phyloP scores from a whole-genome alignment of 1,140 invertebrate species.

The Ganaspis sp. region DNA sequence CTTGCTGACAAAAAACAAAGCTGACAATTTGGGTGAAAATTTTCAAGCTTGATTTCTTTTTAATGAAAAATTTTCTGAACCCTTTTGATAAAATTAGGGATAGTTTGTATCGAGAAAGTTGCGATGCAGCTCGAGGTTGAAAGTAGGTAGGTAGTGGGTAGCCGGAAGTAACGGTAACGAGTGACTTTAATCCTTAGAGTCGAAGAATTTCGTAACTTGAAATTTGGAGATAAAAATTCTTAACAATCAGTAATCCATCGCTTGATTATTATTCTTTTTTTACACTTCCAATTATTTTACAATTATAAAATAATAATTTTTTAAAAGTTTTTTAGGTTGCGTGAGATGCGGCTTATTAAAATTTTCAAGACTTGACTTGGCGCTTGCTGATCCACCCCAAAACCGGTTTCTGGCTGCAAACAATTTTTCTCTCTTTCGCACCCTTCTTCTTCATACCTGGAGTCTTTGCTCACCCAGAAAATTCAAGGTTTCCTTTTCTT shows the following conservation, averaged over 20 bases:
- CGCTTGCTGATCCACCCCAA: constrained; percentile 14
- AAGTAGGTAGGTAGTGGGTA: constrained; percentile 67
- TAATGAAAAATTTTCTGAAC: background rate
- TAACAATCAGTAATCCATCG: background rate
- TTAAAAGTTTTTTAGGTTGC: too few species aligned
- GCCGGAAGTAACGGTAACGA: constrained; percentile 64
- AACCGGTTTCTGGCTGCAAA: constrained; percentile 28
- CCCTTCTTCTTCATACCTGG: constrained; percentile 12
- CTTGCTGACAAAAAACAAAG: too few species aligned
- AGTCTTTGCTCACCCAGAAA: constrained; percentile 12
- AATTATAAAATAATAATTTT: too few species aligned
- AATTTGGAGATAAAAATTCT: background rate
- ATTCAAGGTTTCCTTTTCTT: background rate
- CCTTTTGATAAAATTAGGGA: constrained; percentile 3
- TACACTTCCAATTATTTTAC: too few species aligned
- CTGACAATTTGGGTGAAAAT: too few species aligned
- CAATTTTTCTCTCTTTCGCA: constrained; percentile 28
- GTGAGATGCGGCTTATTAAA: background rate
- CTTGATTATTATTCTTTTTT: too few species aligned
- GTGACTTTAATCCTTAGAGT: constrained; percentile 43
- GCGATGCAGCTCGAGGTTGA: constrained; percentile 57
- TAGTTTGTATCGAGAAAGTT: constrained; percentile 35
- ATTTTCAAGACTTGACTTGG: background rate
- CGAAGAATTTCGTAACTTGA: constrained; percentile 36
- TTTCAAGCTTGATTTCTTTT: too few species aligned